A percentile compares a stretch with the other conserved stretches of the same genome.
phyloP scores from a whole-genome alignment of 2,888 invertebrate species.

The Tinea trinotella region DNA sequence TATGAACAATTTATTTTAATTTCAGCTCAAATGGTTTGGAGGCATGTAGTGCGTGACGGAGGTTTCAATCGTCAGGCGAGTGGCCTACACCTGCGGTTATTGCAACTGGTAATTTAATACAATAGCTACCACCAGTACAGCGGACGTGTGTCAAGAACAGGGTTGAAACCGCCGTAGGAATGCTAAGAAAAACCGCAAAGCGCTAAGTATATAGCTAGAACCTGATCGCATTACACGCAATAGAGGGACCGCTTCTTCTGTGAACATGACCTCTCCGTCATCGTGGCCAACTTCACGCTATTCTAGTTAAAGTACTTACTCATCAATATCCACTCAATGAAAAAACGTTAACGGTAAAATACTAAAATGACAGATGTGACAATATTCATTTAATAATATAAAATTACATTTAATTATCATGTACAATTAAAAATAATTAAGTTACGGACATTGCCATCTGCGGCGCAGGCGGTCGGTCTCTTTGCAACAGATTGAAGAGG shows the following conservation, averaged over 20 bases:
- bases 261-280: constrained; percentile 15
- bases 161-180: constrained; percentile 24
- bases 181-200: constrained; percentile 45
- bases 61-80: neutral
- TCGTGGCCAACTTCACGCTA: neutral
- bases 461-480: neutral
- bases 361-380: neutral
- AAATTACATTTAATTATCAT: constrained; percentile 3
- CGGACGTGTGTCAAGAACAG: constrained; percentile 14
- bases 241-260: constrained; percentile 14
- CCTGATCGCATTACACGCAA: constrained; percentile 18
- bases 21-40: neutral
- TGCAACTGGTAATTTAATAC: constrained; percentile 12
- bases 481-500: constrained; percentile 3
- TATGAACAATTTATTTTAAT: too few species aligned
- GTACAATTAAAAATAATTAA: constrained; percentile 10
- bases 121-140: constrained; percentile 5
- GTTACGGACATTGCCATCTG: constrained; percentile 1
- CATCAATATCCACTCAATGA: neutral
- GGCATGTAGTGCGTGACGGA: neutral
- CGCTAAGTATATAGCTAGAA: constrained; percentile 33
- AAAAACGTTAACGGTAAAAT: neutral
- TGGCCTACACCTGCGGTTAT: constrained; percentile 7
- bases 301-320: too few species aligned
- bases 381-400: neutral